Evolutionary conservation across 2,113 vertebrate species (phyloP).

Genomic region (Equus quagga): DNA sequence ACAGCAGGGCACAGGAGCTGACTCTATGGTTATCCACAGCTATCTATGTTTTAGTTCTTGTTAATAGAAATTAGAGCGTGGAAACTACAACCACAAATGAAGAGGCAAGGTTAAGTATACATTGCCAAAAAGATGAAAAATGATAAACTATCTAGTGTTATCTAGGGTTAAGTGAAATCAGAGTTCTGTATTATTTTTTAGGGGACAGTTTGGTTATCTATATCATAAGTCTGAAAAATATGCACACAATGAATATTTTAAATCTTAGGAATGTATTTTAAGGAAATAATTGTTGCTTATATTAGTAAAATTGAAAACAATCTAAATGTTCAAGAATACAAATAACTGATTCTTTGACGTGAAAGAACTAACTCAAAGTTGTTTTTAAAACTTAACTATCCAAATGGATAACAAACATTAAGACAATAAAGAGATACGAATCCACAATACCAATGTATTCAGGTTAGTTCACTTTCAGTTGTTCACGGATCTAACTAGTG

Average conservation of each 20-base stretch:
- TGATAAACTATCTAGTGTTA: neutral
- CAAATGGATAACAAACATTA: neutral
- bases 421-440: neutral
- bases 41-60: neutral
- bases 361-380: neutral
- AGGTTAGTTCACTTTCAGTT: neutral
- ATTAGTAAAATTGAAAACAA: neutral
- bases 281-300: neutral
- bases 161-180: neutral
- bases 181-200: neutral
- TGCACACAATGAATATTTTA: neutral
- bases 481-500: neutral
- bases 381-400: neutral
- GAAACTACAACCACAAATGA: neutral
- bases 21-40: neutral
- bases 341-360: neutral
- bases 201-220: neutral
- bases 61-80: neutral
- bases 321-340: neutral
- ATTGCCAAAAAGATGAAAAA: neutral
- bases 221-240: neutral
- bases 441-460: neutral
- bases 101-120: neutral
- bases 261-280: constrained; percentile 13
- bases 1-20: neutral